Evolutionary conservation across 2,113 vertebrate species (phyloP), one percentile per base, ranked within the genome.

Genomic region (Anser brachyrhynchus): DNA sequence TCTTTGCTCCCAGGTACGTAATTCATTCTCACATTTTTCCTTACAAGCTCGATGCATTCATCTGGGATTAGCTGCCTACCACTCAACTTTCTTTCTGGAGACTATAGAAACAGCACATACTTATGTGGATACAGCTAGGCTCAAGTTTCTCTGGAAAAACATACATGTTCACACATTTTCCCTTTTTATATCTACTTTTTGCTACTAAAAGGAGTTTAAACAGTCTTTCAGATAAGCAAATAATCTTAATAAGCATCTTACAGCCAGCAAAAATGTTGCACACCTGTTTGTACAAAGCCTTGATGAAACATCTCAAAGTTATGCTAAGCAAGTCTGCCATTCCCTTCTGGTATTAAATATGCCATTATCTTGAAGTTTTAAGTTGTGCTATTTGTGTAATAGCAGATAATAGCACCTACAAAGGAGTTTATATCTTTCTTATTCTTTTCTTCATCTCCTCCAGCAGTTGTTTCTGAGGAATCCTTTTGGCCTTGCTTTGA

Each of bases 281-380:
- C 44, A 83, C 79, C 82, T 87, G 65, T 79, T 75, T 62, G 64
- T 59, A 72, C 33, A 9, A 14, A 72, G 73, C 66, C 20, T 90
- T 89, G 93, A 81, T 85, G 95, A 76, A 78, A 87, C 84, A 90
- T 65, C 78, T 89, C 71, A 74, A 71, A 93, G 79, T 88, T 91
- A 79, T 22, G 52, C 73, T 79, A 73, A 91, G 59, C n/a, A 65
- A 92, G 73, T 75, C 58, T 57, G 76, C 77, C 52, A 49, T 91
- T 93, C 84, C 89, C 74, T 92, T 90, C 91, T 95, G 89, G 55
- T 87, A 73, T 84, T 72, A 87, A 74, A 89, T 89, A 73, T 86
- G 69, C 52, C 26, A 66, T 88, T 91, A 83, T 69, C 10, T 58
- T 93, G 75, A 90, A 88, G 61, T 93, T 96, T 69, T 89, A 51